phyloP scores from a whole-genome alignment of 2,113 vertebrate species.

The Nerophis ophidion region DNA sequence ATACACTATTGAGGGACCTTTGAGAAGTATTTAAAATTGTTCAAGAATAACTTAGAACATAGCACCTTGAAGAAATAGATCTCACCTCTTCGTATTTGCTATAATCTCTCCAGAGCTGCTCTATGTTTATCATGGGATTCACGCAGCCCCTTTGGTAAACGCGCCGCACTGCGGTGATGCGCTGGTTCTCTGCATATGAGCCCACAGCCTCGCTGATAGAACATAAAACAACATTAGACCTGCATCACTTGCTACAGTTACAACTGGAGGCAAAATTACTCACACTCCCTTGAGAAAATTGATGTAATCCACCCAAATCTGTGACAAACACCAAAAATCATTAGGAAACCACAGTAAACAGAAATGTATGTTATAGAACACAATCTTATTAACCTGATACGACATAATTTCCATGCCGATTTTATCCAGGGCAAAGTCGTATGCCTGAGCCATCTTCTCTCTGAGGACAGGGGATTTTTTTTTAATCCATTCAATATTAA shows the following conservation, averaged over 20 bases:
- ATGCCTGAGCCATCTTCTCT: slow-evolving; percentile 99
- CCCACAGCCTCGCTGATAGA: slow-evolving; percentile 89
- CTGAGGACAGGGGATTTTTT: slow-evolving; percentile 55
- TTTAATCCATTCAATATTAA: not conserved
- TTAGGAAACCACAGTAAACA: slow-evolving; percentile 6
- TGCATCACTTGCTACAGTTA: not conserved
- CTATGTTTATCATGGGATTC: slow-evolving; percentile 99
- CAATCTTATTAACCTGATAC: slow-evolving; percentile 81
- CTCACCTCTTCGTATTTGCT: slow-evolving; percentile 99
- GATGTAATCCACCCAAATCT: slow-evolving; percentile 99
- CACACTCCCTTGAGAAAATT: slow-evolving; percentile 99
- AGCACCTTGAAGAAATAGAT: too few relatives aligned
- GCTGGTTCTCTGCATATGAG: slow-evolving; percentile 97
- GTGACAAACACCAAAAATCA: slow-evolving; percentile 31
- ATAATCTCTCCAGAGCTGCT: slow-evolving; percentile 99
- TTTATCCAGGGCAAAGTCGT: slow-evolving; percentile 99
- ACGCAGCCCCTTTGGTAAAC: slow-evolving; percentile 98
- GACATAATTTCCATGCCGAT: slow-evolving; percentile 99
- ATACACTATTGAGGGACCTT: not conserved
- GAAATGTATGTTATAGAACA: not conserved
- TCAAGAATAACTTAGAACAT: not conserved
- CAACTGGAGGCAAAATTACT: slow-evolving; percentile 58
- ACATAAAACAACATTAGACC: slow-evolving; percentile 14
- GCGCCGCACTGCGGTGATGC: slow-evolving; percentile 95
- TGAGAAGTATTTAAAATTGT: not conserved